These are phyloP conservation scores for Melospiza georgiana DNA, from an alignment of 2,113 vertebrate species.

Conservation along the genomic window DNA sequence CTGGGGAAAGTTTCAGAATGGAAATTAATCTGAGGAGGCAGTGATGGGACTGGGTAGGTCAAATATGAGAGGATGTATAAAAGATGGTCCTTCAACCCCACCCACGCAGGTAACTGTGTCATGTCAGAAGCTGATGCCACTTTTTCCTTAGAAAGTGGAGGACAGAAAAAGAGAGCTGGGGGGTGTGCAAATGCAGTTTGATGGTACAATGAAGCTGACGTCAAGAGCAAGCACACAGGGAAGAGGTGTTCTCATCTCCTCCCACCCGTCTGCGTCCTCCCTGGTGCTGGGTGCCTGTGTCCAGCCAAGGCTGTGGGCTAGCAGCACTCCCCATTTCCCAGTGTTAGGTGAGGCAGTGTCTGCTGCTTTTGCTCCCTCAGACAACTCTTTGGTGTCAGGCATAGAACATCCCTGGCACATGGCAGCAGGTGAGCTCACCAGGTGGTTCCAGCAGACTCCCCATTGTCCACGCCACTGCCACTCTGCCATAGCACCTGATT, in stretches of 20 bases:
- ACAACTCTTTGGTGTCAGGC: not conserved
- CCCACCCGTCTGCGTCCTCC: accelerated
- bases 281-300: not conserved
- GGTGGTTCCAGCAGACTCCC: not conserved
- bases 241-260: not conserved
- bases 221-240: not conserved
- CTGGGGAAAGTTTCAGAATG: not conserved
- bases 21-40: not conserved
- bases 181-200: not conserved
- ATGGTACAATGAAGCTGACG: not conserved
- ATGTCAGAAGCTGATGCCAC: not conserved
- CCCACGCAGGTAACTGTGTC: accelerated
- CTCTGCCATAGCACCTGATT: not conserved
- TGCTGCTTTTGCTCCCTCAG: not conserved
- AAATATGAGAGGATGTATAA: not conserved
- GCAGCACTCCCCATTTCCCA: not conserved
- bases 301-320: not conserved
- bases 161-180: not conserved
- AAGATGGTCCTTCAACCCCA: not conserved
- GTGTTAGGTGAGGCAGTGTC: accelerated
- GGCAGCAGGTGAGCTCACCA: not conserved
- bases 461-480: accelerated
- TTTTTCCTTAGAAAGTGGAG: not conserved
- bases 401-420: not conserved
- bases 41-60: not conserved